Percentiles rank a stretch among this genome's conserved stretches.
phyloP scores from a whole-genome alignment of 1,140 invertebrate species.

The Drosophila funebris region DNA sequence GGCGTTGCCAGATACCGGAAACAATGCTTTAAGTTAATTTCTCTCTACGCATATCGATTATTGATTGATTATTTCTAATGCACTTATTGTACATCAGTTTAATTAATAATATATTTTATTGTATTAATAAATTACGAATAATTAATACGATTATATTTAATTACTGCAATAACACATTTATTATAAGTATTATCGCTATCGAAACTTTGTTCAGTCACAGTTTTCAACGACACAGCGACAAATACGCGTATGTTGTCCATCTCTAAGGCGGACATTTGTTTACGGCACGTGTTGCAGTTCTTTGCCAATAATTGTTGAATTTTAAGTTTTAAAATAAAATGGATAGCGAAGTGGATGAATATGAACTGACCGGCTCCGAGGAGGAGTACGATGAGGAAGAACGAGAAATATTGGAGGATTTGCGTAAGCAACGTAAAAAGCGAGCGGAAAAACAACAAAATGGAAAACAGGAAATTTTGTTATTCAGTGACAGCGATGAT shows the following conservation, averaged over 20 bases:
- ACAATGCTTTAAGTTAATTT: too few relatives aligned
- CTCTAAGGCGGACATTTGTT: slow-evolving; percentile 43
- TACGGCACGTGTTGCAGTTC: slow-evolving; percentile 61
- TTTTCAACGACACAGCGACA: neutral
- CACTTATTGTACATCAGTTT: neutral
- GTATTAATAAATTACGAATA: neutral
- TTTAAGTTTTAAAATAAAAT: slow-evolving; percentile 22
- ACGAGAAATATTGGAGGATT: slow-evolving; percentile 86
- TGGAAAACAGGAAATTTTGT: slow-evolving; percentile 88
- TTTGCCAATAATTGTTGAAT: neutral
- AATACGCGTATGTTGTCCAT: neutral
- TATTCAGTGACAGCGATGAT: slow-evolving; percentile 85
- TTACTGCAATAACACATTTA: neutral
- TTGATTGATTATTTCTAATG: too few relatives aligned
- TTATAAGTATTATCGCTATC: neutral
- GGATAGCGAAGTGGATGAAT: slow-evolving; percentile 83
- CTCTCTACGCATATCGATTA: too few relatives aligned
- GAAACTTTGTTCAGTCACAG: neutral
- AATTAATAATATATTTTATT: neutral
- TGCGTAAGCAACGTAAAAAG: slow-evolving; percentile 84
- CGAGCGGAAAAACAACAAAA: slow-evolving; percentile 85
- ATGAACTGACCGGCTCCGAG: slow-evolving; percentile 88
- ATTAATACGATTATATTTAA: neutral
- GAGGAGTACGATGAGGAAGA: slow-evolving; percentile 88
- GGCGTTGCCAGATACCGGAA: neutral